A percentile compares a stretch with the other conserved stretches of the same genome.
These are phyloP conservation scores for Oryzias curvinotus DNA, from an alignment of 2,113 vertebrate species.

Conservation along the genomic window DNA sequence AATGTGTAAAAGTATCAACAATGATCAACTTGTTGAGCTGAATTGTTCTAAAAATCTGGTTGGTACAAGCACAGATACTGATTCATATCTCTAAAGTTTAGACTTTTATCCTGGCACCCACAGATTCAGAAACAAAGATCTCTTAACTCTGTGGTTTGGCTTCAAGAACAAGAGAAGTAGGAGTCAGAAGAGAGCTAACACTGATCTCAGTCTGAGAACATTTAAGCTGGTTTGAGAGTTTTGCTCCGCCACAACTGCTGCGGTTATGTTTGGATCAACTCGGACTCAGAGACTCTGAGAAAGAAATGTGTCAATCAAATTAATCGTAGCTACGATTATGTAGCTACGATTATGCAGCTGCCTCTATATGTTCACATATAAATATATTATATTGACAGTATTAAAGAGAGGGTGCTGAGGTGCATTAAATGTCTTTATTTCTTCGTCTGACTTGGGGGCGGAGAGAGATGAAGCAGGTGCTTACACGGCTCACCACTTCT, in stretches of 20 bases:
- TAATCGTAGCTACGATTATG: neutral
- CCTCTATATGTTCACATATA: no score
- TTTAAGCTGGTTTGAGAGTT: slow-evolving; percentile 32
- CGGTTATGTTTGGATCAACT: slow-evolving; percentile 11
- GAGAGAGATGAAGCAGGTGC: slow-evolving; percentile 42
- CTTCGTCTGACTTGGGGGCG: slow-evolving; percentile 44
- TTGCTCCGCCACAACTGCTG: slow-evolving; percentile 10
- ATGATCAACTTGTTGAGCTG: no score
- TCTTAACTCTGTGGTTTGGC: slow-evolving; percentile 17
- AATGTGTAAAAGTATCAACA: no score
- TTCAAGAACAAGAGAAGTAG: slow-evolving; percentile 30
- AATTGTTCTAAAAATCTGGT: no score
- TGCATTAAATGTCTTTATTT: slow-evolving; percentile 66
- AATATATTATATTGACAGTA: slow-evolving; percentile 8
- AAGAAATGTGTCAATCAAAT: neutral
- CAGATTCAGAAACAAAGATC: slow-evolving; percentile 30
- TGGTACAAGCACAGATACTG: neutral
- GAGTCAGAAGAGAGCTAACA: slow-evolving; percentile 26
- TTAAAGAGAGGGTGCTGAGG: slow-evolving; percentile 15
- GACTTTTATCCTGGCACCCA: slow-evolving; percentile 34
- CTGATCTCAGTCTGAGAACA: slow-evolving; percentile 31
- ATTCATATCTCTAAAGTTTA: slow-evolving; percentile 24
- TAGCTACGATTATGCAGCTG: neutral
- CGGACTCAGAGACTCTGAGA: neutral
- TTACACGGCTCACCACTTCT: slow-evolving; percentile 60